Percentiles rank a stretch among this genome's conserved stretches.
Conservation (phyloP, 2,888 invertebrate genomes). For the Thymelicus lineola region DNA sequence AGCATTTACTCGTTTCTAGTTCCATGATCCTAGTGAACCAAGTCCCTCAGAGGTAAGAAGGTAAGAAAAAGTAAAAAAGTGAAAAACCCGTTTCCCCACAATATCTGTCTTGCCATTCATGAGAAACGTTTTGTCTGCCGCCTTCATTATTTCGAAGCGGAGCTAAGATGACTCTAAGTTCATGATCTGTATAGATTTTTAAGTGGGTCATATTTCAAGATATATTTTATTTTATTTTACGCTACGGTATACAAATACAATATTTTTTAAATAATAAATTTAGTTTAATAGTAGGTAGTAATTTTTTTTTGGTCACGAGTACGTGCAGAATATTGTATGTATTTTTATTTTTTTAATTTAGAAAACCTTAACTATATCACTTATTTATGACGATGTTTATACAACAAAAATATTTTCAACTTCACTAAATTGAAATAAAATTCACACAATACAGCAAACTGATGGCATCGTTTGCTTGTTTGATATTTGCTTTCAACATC, state of each 20-base stretch:
- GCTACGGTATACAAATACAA: too few species aligned
- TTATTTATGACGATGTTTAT: background rate
- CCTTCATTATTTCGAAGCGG: constrained; percentile 69
- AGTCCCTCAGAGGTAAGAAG: constrained; percentile 8
- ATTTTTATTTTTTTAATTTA: too few species aligned
- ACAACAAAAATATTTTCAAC: background rate
- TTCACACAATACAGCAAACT: constrained; percentile 38
- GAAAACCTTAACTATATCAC: too few species aligned
- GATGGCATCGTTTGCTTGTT: constrained; percentile 47
- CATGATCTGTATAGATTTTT: constrained; percentile 40
- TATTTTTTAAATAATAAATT: too few species aligned
- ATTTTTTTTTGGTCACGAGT: too few species aligned
- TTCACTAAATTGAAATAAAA: constrained; percentile 27
- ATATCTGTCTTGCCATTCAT: constrained; percentile 36
- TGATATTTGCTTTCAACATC: constrained; percentile 53
- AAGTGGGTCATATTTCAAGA: constrained; percentile 26
- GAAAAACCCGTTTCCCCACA: constrained; percentile 30
- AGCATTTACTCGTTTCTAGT: background rate
- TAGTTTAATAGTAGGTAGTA: too few species aligned
- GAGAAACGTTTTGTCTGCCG: constrained; percentile 42
- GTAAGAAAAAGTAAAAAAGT: constrained; percentile 18
- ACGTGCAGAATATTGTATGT: too few species aligned
- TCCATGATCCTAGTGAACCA: background rate
- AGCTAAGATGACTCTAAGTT: constrained; percentile 58
- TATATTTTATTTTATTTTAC: background rate